Base-by-base conservation (phyloP, 1,140 invertebrate species). In the Pachypeltis micranthus region DNA sequence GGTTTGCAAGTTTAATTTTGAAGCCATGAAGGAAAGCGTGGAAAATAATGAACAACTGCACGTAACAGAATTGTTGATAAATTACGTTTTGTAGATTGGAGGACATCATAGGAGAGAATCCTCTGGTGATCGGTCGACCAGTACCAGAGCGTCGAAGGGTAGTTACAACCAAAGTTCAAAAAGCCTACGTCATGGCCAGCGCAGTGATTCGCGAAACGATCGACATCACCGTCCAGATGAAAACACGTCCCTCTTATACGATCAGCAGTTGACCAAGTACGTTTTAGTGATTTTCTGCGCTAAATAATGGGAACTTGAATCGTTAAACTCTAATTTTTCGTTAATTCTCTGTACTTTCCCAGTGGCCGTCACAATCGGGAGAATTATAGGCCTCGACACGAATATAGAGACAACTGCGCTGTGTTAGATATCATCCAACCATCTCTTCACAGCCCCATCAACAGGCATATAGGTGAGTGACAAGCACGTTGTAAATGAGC, bases 231-330 rank as follows among this genome's bases (percentile, higher is more conserved):
- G 62, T 25, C 51, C 63, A 23, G 63, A 64, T n/a, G 63, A 64
- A 26, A 64, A 56, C 26, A 64, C 63, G 1, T 64, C 63, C 1
- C 63, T 64, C 2, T 58, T 64, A n/a, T 64, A 64, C 26, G 63
- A 64, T 26, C 63, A 64, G 29, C 63, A 64, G 23, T n/a, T n/a
- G n/a, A n/a, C n/a, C n/a, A n/a, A n/a, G n/a, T n/a, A n/a, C n/a
- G n/a, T n/a, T n/a, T n/a, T n/a, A n/a, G n/a, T n/a, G n/a, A n/a
- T n/a, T n/a, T n/a, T n/a, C n/a, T n/a, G n/a, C n/a, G n/a, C n/a
- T n/a, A n/a, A n/a, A n/a, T n/a, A n/a, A n/a, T n/a, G n/a, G n/a
- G n/a, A n/a, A n/a, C n/a, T n/a, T n/a, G n/a, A n/a, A n/a, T n/a
- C n/a, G n/a, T n/a, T n/a, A n/a, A n/a, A n/a, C n/a, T n/a, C n/a